Base-by-base conservation (phyloP, 2,797 vertebrate genomes). In the Cetoscarus ocellatus region DNA sequence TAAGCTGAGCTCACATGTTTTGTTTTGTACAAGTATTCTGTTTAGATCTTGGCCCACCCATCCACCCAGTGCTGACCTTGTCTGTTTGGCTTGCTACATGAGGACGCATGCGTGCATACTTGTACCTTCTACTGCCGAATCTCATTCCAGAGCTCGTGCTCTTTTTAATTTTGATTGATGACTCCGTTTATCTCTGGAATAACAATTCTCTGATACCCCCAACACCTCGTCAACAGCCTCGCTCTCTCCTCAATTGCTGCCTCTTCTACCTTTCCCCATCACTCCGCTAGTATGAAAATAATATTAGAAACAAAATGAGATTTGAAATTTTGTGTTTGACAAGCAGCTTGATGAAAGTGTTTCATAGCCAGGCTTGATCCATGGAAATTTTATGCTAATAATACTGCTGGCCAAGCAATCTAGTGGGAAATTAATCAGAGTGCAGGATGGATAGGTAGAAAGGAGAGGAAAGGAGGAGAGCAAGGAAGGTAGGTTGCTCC, bases 271-370 rank as follows among this genome's bases (percentile, higher is more conserved):
- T 84, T 69, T 72, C 61, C 63, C 56, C 74, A 67, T 81, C 84
- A 69, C 80, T 73, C 54, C 82, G 79, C 73, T 65, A 49, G 83
- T 91, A 91, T 84, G 90, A 94, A 94, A 95, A 94, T 93, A 70
- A 94, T 95, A 95, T 95, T 94, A 94, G 90, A 94, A 95, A 94
- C 94, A 95, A 94, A 96, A 96, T 95, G 93, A 95, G 94, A 95
- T 95, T 94, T 93, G 87, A 94, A 94, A 94, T 94, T 93, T 93
- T 91, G 88, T 95, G 93, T 95, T 94, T 95, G 94, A 96, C 95
- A 95, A 93, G 94, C 86, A 88, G 88, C 91, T 94, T 94, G 94
- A 95, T 95, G 92, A 96, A 94, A 94, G 92, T 88, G 87, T 93
- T 95, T 94, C 92, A 92, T 94, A 93, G 93, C 93, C 69, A 53